A percentile compares a stretch with the other conserved stretches of the same genome.
phyloP scores from a whole-genome alignment of 1,140 invertebrate genomes.

The Papilio polyxenes region DNA sequence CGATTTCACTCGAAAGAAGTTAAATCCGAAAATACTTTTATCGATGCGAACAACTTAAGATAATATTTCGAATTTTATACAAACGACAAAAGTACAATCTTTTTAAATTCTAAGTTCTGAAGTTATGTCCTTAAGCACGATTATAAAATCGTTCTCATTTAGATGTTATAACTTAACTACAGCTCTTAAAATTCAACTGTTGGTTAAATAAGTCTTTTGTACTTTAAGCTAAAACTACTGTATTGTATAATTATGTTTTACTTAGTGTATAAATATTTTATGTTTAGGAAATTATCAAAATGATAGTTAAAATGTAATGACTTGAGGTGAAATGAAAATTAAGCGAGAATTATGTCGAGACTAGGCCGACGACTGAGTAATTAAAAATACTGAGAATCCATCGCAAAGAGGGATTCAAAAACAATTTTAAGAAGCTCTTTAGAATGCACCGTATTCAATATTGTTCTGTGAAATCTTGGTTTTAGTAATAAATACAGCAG shows the following conservation, averaged over 20 bases:
- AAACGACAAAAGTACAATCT: slow-evolving; percentile 17
- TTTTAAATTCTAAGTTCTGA: slow-evolving; percentile 22
- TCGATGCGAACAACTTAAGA: slow-evolving; percentile 1
- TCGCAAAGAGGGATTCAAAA: not conserved
- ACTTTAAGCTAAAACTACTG: not conserved
- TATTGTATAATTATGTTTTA: not conserved
- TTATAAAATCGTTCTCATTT: slow-evolving; percentile 2
- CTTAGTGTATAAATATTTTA: not conserved
- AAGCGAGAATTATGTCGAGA: not conserved
- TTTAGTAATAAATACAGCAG: not conserved
- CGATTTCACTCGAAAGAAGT: slow-evolving; percentile 48
- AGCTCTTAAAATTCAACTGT: not conserved
- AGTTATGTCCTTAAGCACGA: slow-evolving; percentile 9
- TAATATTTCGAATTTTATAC: slow-evolving; percentile 31
- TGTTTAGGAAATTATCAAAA: not conserved
- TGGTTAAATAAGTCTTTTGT: not conserved
- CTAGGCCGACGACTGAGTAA: not conserved
- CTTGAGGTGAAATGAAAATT: not conserved
- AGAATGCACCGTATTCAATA: not conserved
- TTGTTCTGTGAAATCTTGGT: not conserved
- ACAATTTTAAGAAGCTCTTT: not conserved
- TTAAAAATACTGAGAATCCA: slow-evolving; percentile 16
- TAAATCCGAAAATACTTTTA: slow-evolving; percentile 47
- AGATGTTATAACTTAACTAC: not conserved
- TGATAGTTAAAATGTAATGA: not conserved